Evolutionary conservation across 1,140 invertebrate species (phyloP).

Genomic region (Nilaparvata lugens): DNA sequence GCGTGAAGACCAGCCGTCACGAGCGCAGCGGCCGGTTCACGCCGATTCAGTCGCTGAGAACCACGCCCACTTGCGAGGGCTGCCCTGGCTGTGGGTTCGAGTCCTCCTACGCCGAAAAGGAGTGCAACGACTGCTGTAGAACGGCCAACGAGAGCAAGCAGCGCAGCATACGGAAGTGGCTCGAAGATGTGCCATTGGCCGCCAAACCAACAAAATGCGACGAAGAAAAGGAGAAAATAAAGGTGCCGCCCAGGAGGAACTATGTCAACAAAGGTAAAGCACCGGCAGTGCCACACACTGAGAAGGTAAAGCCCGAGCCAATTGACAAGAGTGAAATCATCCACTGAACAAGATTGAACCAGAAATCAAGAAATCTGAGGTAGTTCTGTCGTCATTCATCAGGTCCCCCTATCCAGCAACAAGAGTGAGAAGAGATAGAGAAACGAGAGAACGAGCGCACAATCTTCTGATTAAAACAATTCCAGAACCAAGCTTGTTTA

Average conservation of each 20-base stretch:
- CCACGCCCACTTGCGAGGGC: conserved; percentile 44
- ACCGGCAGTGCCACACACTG: neutral
- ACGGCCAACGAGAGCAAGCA: conserved; percentile 53
- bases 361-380: no score
- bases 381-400: no score
- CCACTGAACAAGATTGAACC: no score
- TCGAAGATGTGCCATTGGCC: conserved; percentile 55
- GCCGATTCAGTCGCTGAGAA: no score
- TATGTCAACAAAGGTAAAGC: conserved; percentile 18
- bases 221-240: conserved; percentile 28
- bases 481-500: no score
- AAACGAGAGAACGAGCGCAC: no score
- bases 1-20: conserved; percentile 42
- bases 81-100: conserved; percentile 48
- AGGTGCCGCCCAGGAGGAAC: conserved; percentile 23
- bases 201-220: conserved; percentile 22
- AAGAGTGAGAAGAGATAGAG: no score
- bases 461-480: no score
- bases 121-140: conserved; percentile 41
- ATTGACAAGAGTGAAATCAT: no score
- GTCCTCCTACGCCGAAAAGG: conserved; percentile 20
- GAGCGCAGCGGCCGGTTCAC: conserved; percentile 40
- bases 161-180: conserved; percentile 62
- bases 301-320: no score
- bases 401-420: no score